A percentile compares a stretch with the other conserved stretches of the same genome.
Conservation (phyloP, 2,888 invertebrate genomes). For the Labia minor region DNA sequence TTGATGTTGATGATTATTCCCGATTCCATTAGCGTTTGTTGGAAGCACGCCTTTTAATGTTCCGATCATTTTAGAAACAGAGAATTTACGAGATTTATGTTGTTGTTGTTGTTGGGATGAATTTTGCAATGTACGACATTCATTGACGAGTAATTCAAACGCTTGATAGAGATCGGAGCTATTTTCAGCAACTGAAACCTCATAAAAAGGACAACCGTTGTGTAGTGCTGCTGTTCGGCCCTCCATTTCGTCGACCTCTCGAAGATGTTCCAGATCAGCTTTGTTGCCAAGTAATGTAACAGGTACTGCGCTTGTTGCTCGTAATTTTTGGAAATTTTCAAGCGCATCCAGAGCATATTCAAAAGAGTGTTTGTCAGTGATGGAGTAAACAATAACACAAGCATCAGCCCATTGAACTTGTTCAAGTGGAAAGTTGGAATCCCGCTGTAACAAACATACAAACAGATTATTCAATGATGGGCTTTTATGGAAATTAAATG, state of each 20-base stretch:
- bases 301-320: conserved; percentile 43
- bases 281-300: conserved; percentile 66
- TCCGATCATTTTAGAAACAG: conserved; percentile 69
- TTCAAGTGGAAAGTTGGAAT: conserved; percentile 42
- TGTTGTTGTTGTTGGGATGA: conserved; percentile 21
- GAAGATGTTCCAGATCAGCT: conserved; percentile 63
- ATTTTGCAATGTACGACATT: conserved; percentile 44
- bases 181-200: conserved; percentile 73
- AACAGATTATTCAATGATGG: conserved; percentile 31
- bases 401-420: conserved; percentile 70
- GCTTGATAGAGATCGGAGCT: conserved; percentile 60
- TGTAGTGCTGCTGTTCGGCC: conserved; percentile 56
- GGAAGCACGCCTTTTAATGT: conserved; percentile 38
- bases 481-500: conserved; percentile 24
- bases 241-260: conserved; percentile 62
- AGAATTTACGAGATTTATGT: conserved; percentile 51
- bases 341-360: conserved; percentile 55
- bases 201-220: conserved; percentile 61
- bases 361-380: conserved; percentile 60
- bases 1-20: conserved; percentile 17
- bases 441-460: conserved; percentile 30
- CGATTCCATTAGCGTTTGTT: conserved; percentile 32
- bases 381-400: conserved; percentile 64
- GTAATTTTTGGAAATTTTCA: conserved; percentile 45
- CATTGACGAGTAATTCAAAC: conserved; percentile 56